A percentile compares a stretch with the other conserved stretches of the same genome.
Evolutionary conservation across 2,888 invertebrate genomes (phyloP).

Genomic region (Phorcus lineatus): DNA sequence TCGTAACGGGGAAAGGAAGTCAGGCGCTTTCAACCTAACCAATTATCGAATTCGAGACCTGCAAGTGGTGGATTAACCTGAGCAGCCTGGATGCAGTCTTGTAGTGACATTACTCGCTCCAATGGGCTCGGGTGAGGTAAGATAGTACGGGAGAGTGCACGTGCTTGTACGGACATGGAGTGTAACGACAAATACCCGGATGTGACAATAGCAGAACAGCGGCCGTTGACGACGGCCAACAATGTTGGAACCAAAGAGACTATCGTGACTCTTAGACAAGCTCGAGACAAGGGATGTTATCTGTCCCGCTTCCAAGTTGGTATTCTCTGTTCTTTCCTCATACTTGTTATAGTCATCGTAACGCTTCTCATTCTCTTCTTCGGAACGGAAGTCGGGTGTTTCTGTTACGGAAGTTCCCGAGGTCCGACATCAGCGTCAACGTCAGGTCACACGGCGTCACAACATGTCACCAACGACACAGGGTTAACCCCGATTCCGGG

Average conservation of each 20-base stretch:
- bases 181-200: conserved; percentile 38
- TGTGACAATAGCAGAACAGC: conserved; percentile 42
- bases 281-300: conserved; percentile 46
- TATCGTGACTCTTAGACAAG: conserved; percentile 43
- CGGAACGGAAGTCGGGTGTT: conserved; percentile 20
- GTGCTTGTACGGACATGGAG: conserved; percentile 3
- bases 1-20: neutral
- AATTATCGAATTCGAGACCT: neutral
- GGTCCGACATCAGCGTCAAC: neutral
- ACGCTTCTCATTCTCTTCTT: conserved; percentile 48
- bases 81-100: neutral
- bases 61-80: neutral
- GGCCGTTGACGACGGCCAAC: conserved; percentile 24
- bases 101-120: neutral
- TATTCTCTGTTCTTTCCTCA: conserved; percentile 41
- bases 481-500: neutral
- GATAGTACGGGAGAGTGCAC: neutral
- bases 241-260: conserved; percentile 41
- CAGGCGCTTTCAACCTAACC: neutral
- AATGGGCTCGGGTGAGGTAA: neutral
- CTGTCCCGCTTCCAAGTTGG: conserved; percentile 50
- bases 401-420: conserved; percentile 4
- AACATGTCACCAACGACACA: neutral
- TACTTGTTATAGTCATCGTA: conserved; percentile 46
- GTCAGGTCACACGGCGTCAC: neutral